Evolutionary conservation across 2,888 invertebrate species (phyloP).

Genomic region (Chironomus tentans): DNA sequence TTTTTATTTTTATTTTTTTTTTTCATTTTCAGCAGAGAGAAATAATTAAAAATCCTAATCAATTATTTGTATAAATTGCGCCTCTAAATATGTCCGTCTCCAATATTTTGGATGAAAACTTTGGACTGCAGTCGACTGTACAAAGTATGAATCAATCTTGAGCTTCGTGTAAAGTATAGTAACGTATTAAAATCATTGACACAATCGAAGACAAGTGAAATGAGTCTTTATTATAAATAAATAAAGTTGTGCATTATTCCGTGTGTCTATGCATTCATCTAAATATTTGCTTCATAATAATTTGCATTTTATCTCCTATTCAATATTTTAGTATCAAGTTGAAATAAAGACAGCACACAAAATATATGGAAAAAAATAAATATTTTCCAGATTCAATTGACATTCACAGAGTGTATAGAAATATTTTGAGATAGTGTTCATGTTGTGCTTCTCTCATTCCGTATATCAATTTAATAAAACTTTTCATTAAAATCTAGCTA

Average conservation of each 20-base stretch:
- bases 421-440: neutral
- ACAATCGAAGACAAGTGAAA: too few relatives aligned
- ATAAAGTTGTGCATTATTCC: neutral
- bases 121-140: neutral
- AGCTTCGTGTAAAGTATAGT: too few relatives aligned
- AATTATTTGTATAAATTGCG: neutral
- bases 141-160: too few relatives aligned
- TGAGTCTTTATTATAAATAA: neutral
- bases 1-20: neutral
- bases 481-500: constrained; percentile 16
- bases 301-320: neutral
- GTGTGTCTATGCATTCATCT: neutral
- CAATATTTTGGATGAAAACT: neutral
- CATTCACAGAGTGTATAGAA: neutral
- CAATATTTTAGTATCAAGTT: neutral
- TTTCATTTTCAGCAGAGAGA: neutral
- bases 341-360: neutral
- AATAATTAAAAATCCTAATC: constrained; percentile 10
- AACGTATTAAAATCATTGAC: too few relatives aligned
- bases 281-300: neutral
- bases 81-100: too few relatives aligned
- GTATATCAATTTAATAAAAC: constrained; percentile 23
- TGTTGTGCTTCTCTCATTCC: neutral
- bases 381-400: neutral
- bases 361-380: neutral